These are phyloP conservation scores for Athetis lepigone DNA, from an alignment of 2,888 invertebrate species.

Conservation along the genomic window DNA sequence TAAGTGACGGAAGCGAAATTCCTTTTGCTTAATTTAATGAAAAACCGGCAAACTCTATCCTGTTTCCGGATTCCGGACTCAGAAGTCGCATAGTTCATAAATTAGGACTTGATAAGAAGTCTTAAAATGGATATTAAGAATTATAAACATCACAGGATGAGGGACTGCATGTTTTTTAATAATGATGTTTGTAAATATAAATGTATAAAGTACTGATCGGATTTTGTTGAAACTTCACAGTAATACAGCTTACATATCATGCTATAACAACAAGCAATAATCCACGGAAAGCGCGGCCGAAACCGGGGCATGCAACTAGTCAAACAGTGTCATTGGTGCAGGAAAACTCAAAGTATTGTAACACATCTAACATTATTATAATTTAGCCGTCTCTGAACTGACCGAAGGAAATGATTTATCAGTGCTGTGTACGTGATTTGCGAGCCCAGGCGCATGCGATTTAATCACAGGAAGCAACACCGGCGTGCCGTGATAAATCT, in stretches of 20 bases:
- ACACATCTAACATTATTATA: slow-evolving; percentile 53
- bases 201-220: no score
- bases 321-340: background rate
- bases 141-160: no score
- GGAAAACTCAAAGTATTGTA: slow-evolving; percentile 25
- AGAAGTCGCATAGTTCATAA: no score
- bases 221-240: no score
- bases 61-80: slow-evolving; percentile 13
- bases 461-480: slow-evolving; percentile 88
- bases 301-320: no score
- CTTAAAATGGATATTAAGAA: no score
- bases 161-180: no score
- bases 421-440: slow-evolving; percentile 83
- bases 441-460: slow-evolving; percentile 78
- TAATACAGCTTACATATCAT: no score
- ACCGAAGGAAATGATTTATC: slow-evolving; percentile 87
- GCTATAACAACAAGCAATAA: no score
- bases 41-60: slow-evolving; percentile 1
- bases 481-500: slow-evolving; percentile 72
- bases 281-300: no score
- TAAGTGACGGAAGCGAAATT: slow-evolving; percentile 6
- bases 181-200: no score
- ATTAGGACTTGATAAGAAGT: no score
- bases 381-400: slow-evolving; percentile 58
- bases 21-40: background rate